Conservation (phyloP, 2,113 vertebrate species). For the Capreolus pygargus region DNA sequence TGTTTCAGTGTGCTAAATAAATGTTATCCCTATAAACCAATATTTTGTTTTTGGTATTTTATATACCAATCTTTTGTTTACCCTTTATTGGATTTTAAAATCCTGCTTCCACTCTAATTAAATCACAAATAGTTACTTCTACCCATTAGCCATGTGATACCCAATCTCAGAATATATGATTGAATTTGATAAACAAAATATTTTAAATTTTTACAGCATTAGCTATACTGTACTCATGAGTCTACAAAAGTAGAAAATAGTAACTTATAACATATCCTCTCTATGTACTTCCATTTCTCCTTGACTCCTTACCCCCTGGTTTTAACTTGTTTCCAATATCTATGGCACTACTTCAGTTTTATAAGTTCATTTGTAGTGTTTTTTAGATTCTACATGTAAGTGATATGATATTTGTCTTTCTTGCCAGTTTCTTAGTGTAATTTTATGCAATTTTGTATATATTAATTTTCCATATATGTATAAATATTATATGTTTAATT, state of each 20-base stretch:
- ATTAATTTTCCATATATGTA: neutral
- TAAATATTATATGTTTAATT: neutral
- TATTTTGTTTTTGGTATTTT: neutral
- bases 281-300: neutral
- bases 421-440: neutral
- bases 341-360: neutral
- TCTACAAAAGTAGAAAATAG: conserved; percentile 1
- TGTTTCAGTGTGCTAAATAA: neutral
- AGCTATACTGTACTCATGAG: conserved; percentile 32
- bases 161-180: neutral
- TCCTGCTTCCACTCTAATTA: neutral
- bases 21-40: neutral
- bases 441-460: neutral
- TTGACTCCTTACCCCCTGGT: neutral
- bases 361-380: neutral
- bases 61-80: neutral
- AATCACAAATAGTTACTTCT: neutral
- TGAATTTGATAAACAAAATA: neutral
- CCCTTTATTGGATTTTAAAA: neutral
- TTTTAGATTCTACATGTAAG: neutral
- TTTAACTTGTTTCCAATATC: neutral
- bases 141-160: neutral
- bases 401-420: neutral
- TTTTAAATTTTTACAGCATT: neutral
- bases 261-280: neutral